phyloP scores from a whole-genome alignment of 2,113 vertebrate species.

The Sander vitreus region DNA sequence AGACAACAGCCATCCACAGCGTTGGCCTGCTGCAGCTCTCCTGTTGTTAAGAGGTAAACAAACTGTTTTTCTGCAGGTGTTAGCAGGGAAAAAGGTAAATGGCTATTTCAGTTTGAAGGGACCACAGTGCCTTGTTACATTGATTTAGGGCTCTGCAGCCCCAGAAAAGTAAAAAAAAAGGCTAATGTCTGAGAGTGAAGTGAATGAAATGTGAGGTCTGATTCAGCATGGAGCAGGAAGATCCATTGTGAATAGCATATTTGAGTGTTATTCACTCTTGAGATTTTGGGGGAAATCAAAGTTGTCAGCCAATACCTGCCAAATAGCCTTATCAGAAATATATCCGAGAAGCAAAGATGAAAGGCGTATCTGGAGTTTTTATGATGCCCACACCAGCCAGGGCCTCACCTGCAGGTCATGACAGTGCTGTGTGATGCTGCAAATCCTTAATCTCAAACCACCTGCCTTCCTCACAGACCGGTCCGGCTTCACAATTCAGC shows the following conservation, averaged over 20 bases:
- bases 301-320: constrained; percentile 12
- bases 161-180: not conserved
- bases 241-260: not conserved
- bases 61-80: not conserved
- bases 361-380: constrained; percentile 45
- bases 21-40: not conserved
- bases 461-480: constrained; percentile 17
- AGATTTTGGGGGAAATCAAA: constrained; percentile 28
- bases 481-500: constrained; percentile 32
- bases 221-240: constrained; percentile 3
- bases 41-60: constrained; percentile 10
- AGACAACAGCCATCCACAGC: constrained; percentile 29
- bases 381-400: constrained; percentile 5
- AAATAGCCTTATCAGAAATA: constrained; percentile 22
- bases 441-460: constrained; percentile 47
- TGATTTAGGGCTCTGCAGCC: not conserved
- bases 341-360: constrained; percentile 36
- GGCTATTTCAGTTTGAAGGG: not conserved
- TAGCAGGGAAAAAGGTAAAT: not conserved
- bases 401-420: constrained; percentile 12
- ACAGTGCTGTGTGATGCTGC: constrained; percentile 14
- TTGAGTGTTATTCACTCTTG: constrained; percentile 34
- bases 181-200: not conserved
- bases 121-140: not conserved
- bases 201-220: constrained; percentile 29